Base-by-base conservation (phyloP, 2,888 invertebrate genomes). In the Nomada fabriciana region DNA sequence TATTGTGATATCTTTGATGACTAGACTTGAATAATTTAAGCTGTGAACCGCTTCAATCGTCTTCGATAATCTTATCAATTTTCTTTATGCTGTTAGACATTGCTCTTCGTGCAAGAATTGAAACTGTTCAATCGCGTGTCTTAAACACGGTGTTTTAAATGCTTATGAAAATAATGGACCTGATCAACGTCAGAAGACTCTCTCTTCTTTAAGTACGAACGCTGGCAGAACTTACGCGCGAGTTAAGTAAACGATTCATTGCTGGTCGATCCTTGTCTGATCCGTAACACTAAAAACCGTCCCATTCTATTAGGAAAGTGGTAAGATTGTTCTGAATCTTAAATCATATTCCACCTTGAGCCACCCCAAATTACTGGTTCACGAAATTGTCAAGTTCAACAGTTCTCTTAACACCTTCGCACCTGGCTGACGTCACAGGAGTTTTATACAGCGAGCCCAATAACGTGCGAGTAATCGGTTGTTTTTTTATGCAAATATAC, bases 351-450 rank as follows among this genome's bases (percentile, higher is more conserved):
- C 61, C 53, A 47, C 53, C 52, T 61, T 13, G 4, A 23, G 57
- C 52, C 57, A 36, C 77, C 29, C 63, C 53, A 55, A 63, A 78
- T 63, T 42, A 11, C 36, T 25, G 23, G 36, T 50, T 68, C 55
- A 15, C 1, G 47, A 47, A 47, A 47, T 15, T 10, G 47, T 59
- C 15, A 18, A 43, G 15, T 63, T 50, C 43, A 23, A n/a, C 20
- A 15, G 20, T 15, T n/a, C 25, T 52, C 53, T 10, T 4, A 50
- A 9, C 50, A 9, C 36, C 7, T 7, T 36, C 36, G 36, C 36
- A 36, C 36, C 36, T 36, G 36, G 36, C 36, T 36, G 5, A 36
- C 36, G 36, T 36, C 36, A 5, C 36, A 36, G 36, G 9, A 36
- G 7, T 7, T 36, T 36, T 7, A 36, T 7, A 36, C 36, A 0